These are phyloP conservation scores for Melanostoma mellinum DNA, from an alignment of 2,888 invertebrate genomes.

Conservation along the genomic window DNA sequence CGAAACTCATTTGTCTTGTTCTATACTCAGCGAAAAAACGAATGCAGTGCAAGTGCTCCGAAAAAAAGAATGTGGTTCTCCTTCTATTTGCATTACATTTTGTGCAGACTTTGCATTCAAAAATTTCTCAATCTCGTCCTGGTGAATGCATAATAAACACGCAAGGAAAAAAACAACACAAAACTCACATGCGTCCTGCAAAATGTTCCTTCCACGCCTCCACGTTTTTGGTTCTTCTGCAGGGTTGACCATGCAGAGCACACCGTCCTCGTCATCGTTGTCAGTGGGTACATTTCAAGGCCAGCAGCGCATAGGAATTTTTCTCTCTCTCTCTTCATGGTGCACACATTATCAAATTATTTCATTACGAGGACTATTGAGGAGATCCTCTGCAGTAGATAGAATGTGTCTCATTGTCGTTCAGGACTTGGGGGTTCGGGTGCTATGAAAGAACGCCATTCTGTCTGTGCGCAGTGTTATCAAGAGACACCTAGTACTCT, in stretches of 20 bases:
- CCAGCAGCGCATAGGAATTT: conserved; percentile 65
- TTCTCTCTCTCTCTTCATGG: conserved; percentile 57
- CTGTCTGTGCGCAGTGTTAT: conserved; percentile 49
- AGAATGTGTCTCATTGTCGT: conserved; percentile 16
- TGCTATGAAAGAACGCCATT: conserved; percentile 25
- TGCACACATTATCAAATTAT: conserved; percentile 71
- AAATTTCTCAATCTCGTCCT: conserved; percentile 61
- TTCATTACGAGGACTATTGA: conserved; percentile 62
- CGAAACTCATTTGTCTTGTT: conserved; percentile 66
- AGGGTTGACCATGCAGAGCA: conserved; percentile 57
- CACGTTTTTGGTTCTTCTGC: conserved; percentile 45
- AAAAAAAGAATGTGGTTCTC: conserved; percentile 20
- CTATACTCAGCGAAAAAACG: conserved; percentile 68
- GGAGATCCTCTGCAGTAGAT: conserved; percentile 64
- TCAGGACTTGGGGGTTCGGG: background rate
- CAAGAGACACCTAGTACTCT: conserved; percentile 23
- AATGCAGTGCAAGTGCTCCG: conserved; percentile 22
- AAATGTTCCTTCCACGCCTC: conserved; percentile 61
- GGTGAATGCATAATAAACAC: conserved; percentile 17
- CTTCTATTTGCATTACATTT: conserved; percentile 55
- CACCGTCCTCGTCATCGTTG: conserved; percentile 41
- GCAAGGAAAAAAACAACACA: conserved; percentile 19
- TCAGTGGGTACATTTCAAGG: conserved; percentile 65
- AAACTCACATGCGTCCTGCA: conserved; percentile 66
- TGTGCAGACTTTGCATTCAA: conserved; percentile 70